Conservation (phyloP, 1,140 invertebrate species). For the Subanguina moxae region DNA sequence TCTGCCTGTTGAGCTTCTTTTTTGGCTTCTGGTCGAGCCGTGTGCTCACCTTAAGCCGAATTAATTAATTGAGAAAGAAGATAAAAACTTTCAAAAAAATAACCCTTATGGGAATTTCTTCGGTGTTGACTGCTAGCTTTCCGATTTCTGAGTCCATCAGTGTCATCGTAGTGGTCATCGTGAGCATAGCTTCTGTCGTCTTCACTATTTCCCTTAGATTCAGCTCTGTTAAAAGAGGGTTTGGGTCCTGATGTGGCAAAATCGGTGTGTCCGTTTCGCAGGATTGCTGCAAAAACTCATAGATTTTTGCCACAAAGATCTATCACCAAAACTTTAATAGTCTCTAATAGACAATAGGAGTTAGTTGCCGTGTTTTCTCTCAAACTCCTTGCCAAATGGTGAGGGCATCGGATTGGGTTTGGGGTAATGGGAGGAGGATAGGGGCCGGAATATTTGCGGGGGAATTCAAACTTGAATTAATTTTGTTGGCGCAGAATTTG, state of each 20-base stretch:
- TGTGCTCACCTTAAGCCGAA: slow-evolving; percentile 7
- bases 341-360: too few relatives aligned
- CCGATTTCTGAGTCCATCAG: slow-evolving; percentile 29
- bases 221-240: slow-evolving; percentile 17
- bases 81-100: background rate
- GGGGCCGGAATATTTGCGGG: too few relatives aligned
- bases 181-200: slow-evolving; percentile 55
- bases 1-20: background rate
- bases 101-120: background rate
- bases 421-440: too few relatives aligned
- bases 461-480: too few relatives aligned
- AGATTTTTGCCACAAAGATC: too few relatives aligned
- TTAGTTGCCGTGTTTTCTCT: too few relatives aligned
- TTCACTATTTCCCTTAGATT: slow-evolving; percentile 14
- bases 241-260: slow-evolving; percentile 16
- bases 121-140: background rate
- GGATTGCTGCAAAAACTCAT: slow-evolving; percentile 16
- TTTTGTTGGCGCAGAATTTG: too few relatives aligned
- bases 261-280: slow-evolving; percentile 21
- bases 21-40: background rate
- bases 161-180: slow-evolving; percentile 54
- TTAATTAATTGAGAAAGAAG: background rate
- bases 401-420: too few relatives aligned
- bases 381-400: too few relatives aligned
- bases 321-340: too few relatives aligned